Evolutionary conservation across 23 tunicate species (phyloP), one percentile per base, ranked within the genome.

Genomic region (Botrylloides violaceus): DNA sequence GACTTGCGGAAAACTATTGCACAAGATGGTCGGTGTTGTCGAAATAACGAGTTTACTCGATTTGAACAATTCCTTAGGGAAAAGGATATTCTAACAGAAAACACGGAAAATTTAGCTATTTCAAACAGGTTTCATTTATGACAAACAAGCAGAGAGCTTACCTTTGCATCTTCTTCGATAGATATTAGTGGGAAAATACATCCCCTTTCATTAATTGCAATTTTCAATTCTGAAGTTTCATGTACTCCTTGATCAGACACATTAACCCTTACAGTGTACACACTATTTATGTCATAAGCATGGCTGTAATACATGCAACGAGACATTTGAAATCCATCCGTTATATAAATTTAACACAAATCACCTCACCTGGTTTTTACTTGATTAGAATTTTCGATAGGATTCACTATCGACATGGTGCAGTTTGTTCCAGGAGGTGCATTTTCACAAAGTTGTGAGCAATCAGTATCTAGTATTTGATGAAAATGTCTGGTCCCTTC

Each of bases 101-200:
- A 36, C 21, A 49, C 61, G 38, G 22, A 0, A 66, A 43, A 77
- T 48, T 23, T 50, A 21, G 31, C 15, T 21, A 66, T 15, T 60
- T n/a, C 0, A 60, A 28, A 60, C 26, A 60, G 65, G 65, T 15
- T n/a, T n/a, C n/a, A n/a, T n/a, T n/a, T n/a, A n/a, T n/a, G n/a
- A n/a, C n/a, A n/a, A n/a, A n/a, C n/a, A n/a, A n/a, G n/a, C n/a
- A n/a, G n/a, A n/a, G n/a, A n/a, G n/a, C 71, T 29, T 31, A 90
- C 97, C 85, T 90, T 90, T 3, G 92, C 97, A 27, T 90, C 90
- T 15, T 90, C 97, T 65, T 90, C 97, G 12, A 90, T 90, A 22
- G 68, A 62, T 34, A 90, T 90, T 4, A 72, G 20, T 23, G 97
- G 97, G 75, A 59, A 90, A 21, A 83, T 90, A 61, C 97, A 90